Conservation (phyloP, 2,888 invertebrate species). For the Cerastoderma edule region DNA sequence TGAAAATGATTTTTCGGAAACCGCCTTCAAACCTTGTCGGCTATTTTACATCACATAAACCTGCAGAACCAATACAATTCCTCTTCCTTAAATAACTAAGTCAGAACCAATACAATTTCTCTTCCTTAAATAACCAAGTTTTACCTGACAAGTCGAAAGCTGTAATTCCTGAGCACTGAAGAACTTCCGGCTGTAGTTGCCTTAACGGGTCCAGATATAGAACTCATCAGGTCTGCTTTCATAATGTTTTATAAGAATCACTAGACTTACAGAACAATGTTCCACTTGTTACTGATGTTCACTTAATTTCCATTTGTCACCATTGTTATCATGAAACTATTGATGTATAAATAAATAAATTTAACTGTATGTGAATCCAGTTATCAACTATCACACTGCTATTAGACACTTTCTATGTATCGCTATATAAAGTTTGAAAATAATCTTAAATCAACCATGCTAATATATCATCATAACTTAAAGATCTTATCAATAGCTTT, state of each 20-base stretch:
- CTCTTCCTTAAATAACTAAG: too few relatives aligned
- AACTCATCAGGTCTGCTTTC: constrained; percentile 52
- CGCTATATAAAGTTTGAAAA: background rate
- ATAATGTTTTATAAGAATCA: constrained; percentile 22
- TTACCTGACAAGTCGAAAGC: constrained; percentile 60
- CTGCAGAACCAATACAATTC: too few relatives aligned
- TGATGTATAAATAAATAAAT: background rate
- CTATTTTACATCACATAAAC: too few relatives aligned
- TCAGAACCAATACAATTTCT: too few relatives aligned
- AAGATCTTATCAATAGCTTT: background rate
- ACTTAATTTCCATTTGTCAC: background rate
- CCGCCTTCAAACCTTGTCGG: too few relatives aligned
- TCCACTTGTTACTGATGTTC: background rate
- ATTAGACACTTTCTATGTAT: background rate
- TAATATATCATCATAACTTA: background rate
- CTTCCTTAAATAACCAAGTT: too few relatives aligned
- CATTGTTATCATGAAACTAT: too few relatives aligned
- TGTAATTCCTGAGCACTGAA: constrained; percentile 56
- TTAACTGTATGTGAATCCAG: background rate
- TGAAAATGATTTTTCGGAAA: too few relatives aligned
- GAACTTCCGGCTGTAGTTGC: constrained; percentile 40
- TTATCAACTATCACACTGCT: background rate
- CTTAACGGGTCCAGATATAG: constrained; percentile 34
- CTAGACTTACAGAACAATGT: background rate
- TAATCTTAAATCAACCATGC: background rate